These are phyloP conservation scores for Electrona antarctica DNA, from an alignment of 2,113 vertebrate genomes.

Conservation along the genomic window DNA sequence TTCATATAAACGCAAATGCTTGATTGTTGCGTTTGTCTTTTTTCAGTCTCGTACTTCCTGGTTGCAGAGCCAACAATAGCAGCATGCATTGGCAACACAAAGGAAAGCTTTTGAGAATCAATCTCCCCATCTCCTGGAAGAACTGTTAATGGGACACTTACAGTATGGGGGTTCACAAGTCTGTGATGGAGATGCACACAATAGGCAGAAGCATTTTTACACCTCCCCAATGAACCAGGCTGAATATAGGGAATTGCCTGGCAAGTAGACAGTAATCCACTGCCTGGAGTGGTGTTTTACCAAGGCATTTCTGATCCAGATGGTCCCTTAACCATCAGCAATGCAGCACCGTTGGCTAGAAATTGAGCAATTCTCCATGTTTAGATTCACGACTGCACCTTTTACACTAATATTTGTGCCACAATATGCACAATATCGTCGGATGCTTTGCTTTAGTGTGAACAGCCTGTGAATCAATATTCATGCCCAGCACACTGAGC, in stretches of 20 bases:
- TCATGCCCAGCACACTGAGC: too few relatives aligned
- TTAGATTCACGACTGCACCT: conserved; percentile 25
- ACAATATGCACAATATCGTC: conserved; percentile 35
- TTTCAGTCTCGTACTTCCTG: conserved; percentile 19
- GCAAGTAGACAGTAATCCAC: conserved; percentile 29
- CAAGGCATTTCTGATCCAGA: conserved; percentile 52
- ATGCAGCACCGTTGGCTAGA: conserved; percentile 35
- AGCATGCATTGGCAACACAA: conserved; percentile 61
- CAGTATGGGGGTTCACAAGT: conserved; percentile 53
- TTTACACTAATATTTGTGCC: conserved; percentile 47
- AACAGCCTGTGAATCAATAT: too few relatives aligned
- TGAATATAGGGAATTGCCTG: conserved; percentile 27
- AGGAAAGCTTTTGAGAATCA: conserved; percentile 57
- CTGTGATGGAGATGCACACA: conserved; percentile 47
- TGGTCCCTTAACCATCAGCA: conserved; percentile 18
- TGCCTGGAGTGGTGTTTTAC: conserved; percentile 26
- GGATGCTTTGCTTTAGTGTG: too few relatives aligned
- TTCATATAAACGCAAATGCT: conserved; percentile 12
- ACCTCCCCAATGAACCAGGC: conserved; percentile 33
- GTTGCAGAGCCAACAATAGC: conserved; percentile 42
- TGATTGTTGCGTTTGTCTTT: conserved; percentile 47
- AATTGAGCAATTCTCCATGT: conserved; percentile 57
- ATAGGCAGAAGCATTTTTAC: conserved; percentile 44
- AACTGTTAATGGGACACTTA: conserved; percentile 66
- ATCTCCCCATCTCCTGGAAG: conserved; percentile 52